Conservation (phyloP, 2,888 invertebrate species). For the Thymelicus acteon region DNA sequence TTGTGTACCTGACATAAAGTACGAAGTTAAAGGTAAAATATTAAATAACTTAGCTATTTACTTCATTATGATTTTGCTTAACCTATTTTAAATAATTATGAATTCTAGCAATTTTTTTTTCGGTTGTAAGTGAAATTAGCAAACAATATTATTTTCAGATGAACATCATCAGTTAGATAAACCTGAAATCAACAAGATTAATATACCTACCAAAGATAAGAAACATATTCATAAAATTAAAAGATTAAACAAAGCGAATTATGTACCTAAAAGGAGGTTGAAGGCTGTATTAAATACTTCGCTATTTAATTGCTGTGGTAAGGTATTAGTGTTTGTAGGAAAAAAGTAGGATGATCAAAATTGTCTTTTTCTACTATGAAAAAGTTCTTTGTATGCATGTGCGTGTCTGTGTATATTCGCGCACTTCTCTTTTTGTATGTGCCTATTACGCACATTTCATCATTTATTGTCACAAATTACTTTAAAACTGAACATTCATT, state of each 20-base stretch:
- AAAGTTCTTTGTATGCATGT: background rate
- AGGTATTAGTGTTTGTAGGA: background rate
- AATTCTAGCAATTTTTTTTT: no score
- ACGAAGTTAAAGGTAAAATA: background rate
- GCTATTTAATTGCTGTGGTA: background rate
- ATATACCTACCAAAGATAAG: background rate
- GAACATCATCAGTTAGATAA: background rate
- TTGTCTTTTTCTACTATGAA: no score
- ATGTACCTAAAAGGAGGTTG: background rate
- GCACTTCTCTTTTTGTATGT: background rate
- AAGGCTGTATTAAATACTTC: background rate
- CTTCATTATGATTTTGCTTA: no score
- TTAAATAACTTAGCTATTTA: no score
- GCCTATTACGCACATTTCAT: no score
- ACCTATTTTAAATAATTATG: no score
- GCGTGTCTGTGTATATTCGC: background rate
- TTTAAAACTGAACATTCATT: conserved; percentile 21
- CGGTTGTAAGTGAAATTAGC: no score
- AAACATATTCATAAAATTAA: background rate
- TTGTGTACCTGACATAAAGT: background rate
- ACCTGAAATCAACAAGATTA: background rate
- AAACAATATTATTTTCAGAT: background rate
- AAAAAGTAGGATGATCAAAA: no score
- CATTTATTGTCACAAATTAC: no score
- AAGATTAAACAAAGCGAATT: background rate